Evolutionary conservation across 1,140 invertebrate species (phyloP), one percentile per base, ranked within the genome.

Genomic region (Magallana angulata): DNA sequence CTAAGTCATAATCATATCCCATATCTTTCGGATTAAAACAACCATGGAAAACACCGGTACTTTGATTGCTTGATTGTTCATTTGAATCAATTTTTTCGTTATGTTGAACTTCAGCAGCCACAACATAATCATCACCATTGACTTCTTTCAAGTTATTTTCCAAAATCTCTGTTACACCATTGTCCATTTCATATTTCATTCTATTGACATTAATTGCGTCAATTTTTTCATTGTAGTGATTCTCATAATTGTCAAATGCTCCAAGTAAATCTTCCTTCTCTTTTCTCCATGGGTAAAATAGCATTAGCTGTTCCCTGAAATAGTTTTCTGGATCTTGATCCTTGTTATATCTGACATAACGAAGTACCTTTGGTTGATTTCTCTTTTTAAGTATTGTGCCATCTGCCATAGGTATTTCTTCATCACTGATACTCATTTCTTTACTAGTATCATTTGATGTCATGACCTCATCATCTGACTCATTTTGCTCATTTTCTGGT

Each of bases 271-370:
- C 84, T 59, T 16, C 16, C 12, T 85, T 36, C 85, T 91, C 88
- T 57, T 82, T 68, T 86, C 83, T 64, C 68, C 84, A 86, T 56
- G 86, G 56, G 56, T 71, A 7, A 56, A 80, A 89, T 59, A 85
- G 82, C 87, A 89, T 85, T 12, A 83, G 57, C 68, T 16, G 76
- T 88, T 89, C 76, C 57, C 89, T 59, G 64, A 85, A 88, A 81
- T 87, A 24, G n/a, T 90, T 85, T 86, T 89, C 87, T 85, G 57
- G 62, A 48, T 88, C 80, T 58, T 83, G 71, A n/a, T 86, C 16
- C 24, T 80, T 12, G 36, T 24, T 85, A 57, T 64, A 85, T 4
- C 18, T 36, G 5, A 85, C 84, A 76, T 82, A 89, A 59, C 76
- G 30, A 48, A 88, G 24, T 58, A 85, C 83, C 76, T 56, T 83